A percentile compares a stretch with the other conserved stretches of the same genome.
phyloP scores from a whole-genome alignment of 2,113 vertebrate genomes.

The Siphamia tubifer region DNA sequence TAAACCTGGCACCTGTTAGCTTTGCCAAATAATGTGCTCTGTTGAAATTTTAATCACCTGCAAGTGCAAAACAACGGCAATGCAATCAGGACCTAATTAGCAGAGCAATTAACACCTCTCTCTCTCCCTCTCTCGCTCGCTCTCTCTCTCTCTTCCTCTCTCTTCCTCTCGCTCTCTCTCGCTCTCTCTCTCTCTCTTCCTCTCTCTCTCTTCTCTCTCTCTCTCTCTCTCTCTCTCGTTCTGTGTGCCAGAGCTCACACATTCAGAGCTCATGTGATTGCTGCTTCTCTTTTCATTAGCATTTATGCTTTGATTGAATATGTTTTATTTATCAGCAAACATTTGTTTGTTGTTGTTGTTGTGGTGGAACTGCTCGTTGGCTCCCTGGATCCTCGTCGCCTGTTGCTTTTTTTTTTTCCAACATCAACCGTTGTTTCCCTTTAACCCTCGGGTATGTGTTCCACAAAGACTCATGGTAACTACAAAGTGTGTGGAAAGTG shows the following conservation, averaged over 20 bases:
- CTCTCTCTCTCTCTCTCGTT: conserved; percentile 80
- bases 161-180: conserved; percentile 83
- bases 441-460: too few relatives aligned
- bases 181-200: conserved; percentile 82
- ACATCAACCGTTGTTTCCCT: neutral
- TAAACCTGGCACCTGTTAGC: conserved; percentile 90
- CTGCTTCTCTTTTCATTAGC: conserved; percentile 87
- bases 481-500: neutral
- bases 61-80: conserved; percentile 99
- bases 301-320: conserved; percentile 85
- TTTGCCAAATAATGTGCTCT: conserved; percentile 98
- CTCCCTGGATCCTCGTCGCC: conserved; percentile 22
- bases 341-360: conserved; percentile 71
- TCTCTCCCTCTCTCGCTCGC: conserved; percentile 78
- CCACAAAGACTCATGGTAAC: too few relatives aligned
- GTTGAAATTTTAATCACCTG: conserved; percentile 99
- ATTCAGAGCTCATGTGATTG: conserved; percentile 76
- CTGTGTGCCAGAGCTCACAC: conserved; percentile 68
- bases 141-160: conserved; percentile 86
- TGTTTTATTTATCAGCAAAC: conserved; percentile 79
- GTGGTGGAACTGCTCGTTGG: conserved; percentile 28
- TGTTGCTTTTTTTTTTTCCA: conserved; percentile 7
- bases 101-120: conserved; percentile 98
- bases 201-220: conserved; percentile 81
- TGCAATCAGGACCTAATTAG: conserved; percentile 99